phyloP scores from a whole-genome alignment of 2,797 vertebrate genomes.

The Rhinogobio ventralis region DNA sequence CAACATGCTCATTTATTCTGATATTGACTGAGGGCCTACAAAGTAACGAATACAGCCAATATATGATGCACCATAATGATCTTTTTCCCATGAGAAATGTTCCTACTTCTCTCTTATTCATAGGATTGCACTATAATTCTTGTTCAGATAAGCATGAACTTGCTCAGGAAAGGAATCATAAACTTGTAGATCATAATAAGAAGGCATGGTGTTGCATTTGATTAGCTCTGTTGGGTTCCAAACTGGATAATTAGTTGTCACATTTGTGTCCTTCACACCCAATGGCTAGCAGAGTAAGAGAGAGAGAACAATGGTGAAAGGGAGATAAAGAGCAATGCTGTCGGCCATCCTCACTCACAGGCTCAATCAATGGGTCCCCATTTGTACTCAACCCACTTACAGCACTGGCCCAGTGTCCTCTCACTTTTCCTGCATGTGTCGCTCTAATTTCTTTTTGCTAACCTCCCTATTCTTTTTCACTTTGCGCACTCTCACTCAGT shows the following conservation, averaged over 20 bases:
- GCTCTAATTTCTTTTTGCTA: conserved; percentile 1
- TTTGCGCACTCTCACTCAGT: background rate
- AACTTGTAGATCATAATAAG: background rate
- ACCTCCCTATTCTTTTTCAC: background rate
- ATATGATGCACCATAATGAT: background rate
- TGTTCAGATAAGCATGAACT: background rate
- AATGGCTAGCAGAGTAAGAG: conserved; percentile 64
- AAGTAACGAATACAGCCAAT: background rate
- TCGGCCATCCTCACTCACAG: conserved; percentile 36
- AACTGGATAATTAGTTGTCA: conserved; percentile 80
- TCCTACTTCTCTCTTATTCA: background rate
- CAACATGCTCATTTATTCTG: background rate
- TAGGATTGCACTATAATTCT: background rate
- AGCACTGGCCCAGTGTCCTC: conserved; percentile 25
- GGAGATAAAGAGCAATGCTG: conserved; percentile 27
- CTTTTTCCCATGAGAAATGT: background rate
- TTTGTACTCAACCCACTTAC: conserved; percentile 38
- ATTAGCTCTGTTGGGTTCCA: conserved; percentile 66
- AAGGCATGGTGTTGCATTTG: background rate
- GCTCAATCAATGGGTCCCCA: conserved; percentile 43
- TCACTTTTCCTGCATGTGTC: conserved; percentile 19
- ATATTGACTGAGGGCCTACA: background rate
- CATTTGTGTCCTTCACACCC: conserved; percentile 81
- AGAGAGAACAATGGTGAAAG: conserved; percentile 30
- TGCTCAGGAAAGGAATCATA: background rate